Conservation (phyloP, 2,797 vertebrate genomes). For the Apogon talboti region DNA sequence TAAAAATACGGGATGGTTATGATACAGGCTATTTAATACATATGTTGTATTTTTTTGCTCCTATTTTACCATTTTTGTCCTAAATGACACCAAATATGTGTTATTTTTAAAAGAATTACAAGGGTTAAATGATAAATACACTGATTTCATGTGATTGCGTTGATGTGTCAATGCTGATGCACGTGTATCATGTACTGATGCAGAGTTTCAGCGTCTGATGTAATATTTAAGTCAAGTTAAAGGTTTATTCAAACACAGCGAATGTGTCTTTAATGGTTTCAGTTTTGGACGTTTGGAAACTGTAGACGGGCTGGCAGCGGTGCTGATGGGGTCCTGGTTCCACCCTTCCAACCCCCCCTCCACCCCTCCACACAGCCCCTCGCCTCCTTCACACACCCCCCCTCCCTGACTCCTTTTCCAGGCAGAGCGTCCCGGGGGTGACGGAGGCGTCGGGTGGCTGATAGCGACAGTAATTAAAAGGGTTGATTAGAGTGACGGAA, state of each 20-base stretch:
- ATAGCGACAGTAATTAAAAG: constrained; percentile 79
- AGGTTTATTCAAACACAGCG: constrained; percentile 22
- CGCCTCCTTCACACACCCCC: constrained; percentile 27
- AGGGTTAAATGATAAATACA: too few species aligned
- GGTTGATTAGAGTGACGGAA: constrained; percentile 81
- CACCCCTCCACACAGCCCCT: constrained; percentile 36
- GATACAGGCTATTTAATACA: too few species aligned
- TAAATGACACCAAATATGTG: too few species aligned
- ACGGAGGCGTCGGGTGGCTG: constrained; percentile 60
- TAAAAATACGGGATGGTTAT: too few species aligned
- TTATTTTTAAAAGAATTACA: too few species aligned
- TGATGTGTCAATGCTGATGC: too few species aligned
- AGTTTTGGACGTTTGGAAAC: not conserved
- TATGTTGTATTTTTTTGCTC: too few species aligned
- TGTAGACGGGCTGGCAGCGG: constrained; percentile 59
- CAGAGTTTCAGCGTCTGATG: not conserved
- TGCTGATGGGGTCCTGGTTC: constrained; percentile 1
- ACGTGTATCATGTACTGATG: too few species aligned
- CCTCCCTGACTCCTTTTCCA: constrained; percentile 8
- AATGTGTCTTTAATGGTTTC: constrained; percentile 23
- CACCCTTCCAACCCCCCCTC: not conserved
- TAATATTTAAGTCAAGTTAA: constrained; percentile 11
- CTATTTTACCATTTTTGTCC: too few species aligned
- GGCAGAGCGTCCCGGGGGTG: constrained; percentile 67
- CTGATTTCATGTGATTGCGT: too few species aligned